Percentiles rank a stretch among this genome's conserved stretches.
These are phyloP conservation scores for Galerucella calmariensis DNA, from an alignment of 2,888 invertebrate species.

Conservation along the genomic window DNA sequence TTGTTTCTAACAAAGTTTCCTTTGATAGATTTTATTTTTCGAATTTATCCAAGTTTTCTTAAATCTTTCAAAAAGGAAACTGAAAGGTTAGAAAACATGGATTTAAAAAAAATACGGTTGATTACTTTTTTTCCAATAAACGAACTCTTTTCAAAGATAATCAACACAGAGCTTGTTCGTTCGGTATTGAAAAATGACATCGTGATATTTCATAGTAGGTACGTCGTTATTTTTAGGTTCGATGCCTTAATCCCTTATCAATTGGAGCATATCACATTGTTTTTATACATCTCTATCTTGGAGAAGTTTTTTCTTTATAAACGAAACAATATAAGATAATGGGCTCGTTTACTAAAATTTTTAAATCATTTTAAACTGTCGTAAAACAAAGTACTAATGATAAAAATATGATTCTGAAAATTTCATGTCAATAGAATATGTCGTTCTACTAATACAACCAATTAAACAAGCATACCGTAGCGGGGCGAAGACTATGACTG, in stretches of 20 bases:
- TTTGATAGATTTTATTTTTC: too few species aligned
- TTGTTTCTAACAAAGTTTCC: too few species aligned
- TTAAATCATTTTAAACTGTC: too few species aligned
- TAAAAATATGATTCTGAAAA: too few species aligned
- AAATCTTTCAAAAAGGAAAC: neutral
- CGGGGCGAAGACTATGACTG: too few species aligned
- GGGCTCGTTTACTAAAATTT: too few species aligned
- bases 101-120: conserved; percentile 2
- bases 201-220: neutral
- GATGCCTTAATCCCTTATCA: neutral
- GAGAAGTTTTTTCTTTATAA: neutral
- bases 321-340: too few species aligned
- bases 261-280: neutral
- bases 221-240: conserved; percentile 1
- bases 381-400: too few species aligned
- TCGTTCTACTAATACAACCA: too few species aligned
- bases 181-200: neutral
- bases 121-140: neutral
- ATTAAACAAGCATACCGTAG: too few species aligned
- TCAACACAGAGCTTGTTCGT: neutral
- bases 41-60: too few species aligned
- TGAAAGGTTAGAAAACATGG: neutral
- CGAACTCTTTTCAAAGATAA: conserved; percentile 2
- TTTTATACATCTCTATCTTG: neutral
- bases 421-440: too few species aligned